These are phyloP conservation scores for Anguilla rostrata DNA, from an alignment of 2,113 vertebrate genomes.

Conservation along the genomic window DNA sequence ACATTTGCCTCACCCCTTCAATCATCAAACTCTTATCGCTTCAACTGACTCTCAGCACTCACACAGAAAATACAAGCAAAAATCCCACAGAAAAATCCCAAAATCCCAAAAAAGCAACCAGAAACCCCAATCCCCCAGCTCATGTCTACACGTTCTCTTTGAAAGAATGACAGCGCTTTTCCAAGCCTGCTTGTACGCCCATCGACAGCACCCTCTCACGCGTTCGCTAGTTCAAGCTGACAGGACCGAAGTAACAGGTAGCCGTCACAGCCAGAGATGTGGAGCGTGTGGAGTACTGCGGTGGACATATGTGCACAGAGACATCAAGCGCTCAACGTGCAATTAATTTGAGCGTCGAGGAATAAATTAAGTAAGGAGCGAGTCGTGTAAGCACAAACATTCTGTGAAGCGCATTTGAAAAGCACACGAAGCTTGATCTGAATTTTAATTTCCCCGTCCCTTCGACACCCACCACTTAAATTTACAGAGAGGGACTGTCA, in stretches of 20 bases:
- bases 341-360: conserved; percentile 4
- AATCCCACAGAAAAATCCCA: background rate
- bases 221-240: background rate
- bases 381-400: background rate
- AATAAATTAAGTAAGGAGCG: background rate
- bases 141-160: background rate
- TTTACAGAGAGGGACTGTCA: background rate
- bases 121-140: background rate
- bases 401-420: background rate
- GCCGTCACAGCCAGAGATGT: background rate
- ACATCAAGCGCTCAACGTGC: background rate
- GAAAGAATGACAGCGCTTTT: background rate
- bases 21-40: background rate
- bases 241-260: background rate
- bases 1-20: conserved; percentile 20
- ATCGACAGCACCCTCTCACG: background rate
- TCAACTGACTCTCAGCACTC: conserved; percentile 4
- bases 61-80: background rate
- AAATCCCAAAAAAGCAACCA: no score
- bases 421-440: background rate
- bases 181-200: background rate
- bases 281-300: background rate
- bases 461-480: background rate
- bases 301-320: background rate
- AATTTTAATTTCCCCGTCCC: background rate